phyloP scores from a whole-genome alignment of 2,888 invertebrate genomes.

The Gastracanthus pulcherrimus region DNA sequence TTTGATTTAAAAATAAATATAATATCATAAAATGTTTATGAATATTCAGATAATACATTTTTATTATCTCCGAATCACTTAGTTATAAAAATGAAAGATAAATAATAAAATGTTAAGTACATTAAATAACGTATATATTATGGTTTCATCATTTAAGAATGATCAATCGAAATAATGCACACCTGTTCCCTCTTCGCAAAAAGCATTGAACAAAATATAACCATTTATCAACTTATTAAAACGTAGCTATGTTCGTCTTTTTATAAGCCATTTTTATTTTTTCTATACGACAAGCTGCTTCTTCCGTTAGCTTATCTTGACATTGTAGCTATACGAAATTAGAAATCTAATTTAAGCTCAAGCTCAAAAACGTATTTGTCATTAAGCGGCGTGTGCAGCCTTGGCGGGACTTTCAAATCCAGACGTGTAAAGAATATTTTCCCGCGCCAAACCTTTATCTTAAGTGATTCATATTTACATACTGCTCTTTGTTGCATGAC shows the following conservation, averaged over 20 bases:
- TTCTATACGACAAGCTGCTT: neutral
- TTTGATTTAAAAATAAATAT: no score
- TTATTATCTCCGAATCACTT: no score
- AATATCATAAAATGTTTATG: no score
- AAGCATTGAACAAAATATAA: neutral
- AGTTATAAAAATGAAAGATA: no score
- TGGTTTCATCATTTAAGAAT: neutral
- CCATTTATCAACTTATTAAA: neutral
- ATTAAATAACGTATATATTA: no score
- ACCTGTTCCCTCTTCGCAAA: neutral
- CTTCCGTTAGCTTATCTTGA: neutral
- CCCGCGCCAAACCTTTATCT: slow-evolving; percentile 31
- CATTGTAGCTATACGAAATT: slow-evolving; percentile 21
- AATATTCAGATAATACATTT: no score
- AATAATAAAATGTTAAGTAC: no score
- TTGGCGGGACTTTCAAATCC: slow-evolving; percentile 41
- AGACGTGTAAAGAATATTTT: neutral
- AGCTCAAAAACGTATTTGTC: slow-evolving; percentile 30
- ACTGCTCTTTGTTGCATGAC: neutral
- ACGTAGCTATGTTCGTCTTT: neutral
- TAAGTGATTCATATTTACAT: neutral
- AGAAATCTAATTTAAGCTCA: slow-evolving; percentile 50
- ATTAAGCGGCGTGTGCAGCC: slow-evolving; percentile 6
- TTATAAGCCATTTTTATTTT: neutral
- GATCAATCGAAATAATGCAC: neutral